Evolutionary conservation across 2,888 invertebrate genomes (phyloP), one percentile per base, ranked within the genome.

Genomic region (Eretmocerus hayati): DNA sequence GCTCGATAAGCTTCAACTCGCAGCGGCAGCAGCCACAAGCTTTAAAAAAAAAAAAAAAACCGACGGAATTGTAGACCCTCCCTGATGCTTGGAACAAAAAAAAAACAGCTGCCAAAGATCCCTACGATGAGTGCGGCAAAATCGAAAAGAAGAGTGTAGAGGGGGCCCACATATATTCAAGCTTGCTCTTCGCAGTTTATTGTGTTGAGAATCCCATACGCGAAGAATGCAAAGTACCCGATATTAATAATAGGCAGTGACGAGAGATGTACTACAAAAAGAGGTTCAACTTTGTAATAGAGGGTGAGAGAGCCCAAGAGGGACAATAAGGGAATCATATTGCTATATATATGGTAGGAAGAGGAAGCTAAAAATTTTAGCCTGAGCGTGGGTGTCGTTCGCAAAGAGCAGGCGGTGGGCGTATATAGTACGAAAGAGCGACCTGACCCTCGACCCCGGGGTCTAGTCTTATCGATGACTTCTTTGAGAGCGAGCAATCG

Each of bases 341-440:
- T 11, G 26, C 26, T 6, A n/a, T n/a, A n/a, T n/a, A n/a, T n/a
- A n/a, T n/a, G 11, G 36, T 40, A 56, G 46, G 56, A 57, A 55
- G 54, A 55, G 53, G 58, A 59, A 52, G 55, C 56, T 52, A 53
- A 57, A 56, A 58, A 62, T 68, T 65, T 66, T 65, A 20, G n/a
- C n/a, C n/a, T 8, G 16, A 60, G 67, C 66, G 71, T 70, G 69
- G 69, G 71, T 69, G 71, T 70, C 69, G 46, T 30, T 18, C 37
- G 18, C 4, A 9, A n/a, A n/a, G 22, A 18, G 36, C 23, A 65
- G 64, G 65, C 59, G 63, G 68, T 69, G 69, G 68, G 69, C 20
- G 21, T n/a, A n/a, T n/a, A n/a, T n/a, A n/a, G n/a, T n/a, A n/a
- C n/a, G n/a, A n/a, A n/a, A n/a, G n/a, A 11, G 5, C 19, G 32